Evolutionary conservation across 2,797 vertebrate genomes (phyloP).

Genomic region (Cyprinella venusta): DNA sequence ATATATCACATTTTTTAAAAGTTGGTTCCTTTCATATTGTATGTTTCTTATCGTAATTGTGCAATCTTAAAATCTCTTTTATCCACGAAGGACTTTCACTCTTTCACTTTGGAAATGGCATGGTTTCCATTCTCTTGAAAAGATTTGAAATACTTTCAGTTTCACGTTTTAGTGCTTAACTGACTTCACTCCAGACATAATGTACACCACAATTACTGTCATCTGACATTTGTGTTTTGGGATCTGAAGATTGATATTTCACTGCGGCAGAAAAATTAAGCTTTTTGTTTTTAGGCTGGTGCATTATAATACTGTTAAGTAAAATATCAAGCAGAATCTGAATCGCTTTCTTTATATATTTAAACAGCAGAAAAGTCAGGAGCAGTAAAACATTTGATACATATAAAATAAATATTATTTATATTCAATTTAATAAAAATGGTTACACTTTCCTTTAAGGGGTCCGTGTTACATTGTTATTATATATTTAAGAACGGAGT

Average conservation of each 20-base stretch:
- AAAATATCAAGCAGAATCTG: background rate
- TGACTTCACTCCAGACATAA: background rate
- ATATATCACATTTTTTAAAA: background rate
- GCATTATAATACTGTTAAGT: background rate
- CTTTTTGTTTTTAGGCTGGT: background rate
- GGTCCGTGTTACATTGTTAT: background rate
- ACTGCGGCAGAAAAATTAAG: background rate
- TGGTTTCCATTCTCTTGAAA: conserved; percentile 31
- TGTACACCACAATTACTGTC: background rate
- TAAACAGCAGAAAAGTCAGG: background rate
- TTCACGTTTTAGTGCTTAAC: background rate
- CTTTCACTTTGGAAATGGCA: background rate
- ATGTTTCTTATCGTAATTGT: background rate
- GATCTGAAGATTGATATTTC: background rate
- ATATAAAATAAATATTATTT: background rate
- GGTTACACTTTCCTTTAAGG: background rate
- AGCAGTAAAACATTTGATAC: background rate
- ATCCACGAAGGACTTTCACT: background rate
- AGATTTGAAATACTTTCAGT: conserved; percentile 12
- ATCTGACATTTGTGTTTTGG: conserved; percentile 10
- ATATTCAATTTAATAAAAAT: background rate
- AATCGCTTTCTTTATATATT: background rate
- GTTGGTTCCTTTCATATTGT: background rate
- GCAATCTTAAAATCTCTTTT: background rate
- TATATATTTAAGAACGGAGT: background rate